These are phyloP conservation scores for Smittia sp. DNA, from an alignment of 2,888 invertebrate genomes.

Conservation along the genomic window DNA sequence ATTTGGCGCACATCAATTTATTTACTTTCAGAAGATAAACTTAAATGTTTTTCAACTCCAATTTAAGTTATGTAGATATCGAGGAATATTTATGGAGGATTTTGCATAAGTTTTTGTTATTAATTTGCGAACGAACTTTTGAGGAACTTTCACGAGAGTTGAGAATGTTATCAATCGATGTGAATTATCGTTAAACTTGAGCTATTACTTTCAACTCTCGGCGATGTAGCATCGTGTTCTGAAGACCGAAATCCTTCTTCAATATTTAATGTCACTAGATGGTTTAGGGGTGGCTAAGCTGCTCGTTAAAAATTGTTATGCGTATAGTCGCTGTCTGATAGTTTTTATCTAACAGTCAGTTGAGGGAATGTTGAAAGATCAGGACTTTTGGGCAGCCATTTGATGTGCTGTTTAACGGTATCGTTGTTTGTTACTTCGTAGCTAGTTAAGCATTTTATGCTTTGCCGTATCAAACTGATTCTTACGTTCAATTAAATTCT, in stretches of 20 bases:
- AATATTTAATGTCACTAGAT: neutral
- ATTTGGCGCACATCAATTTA: conserved; percentile 8
- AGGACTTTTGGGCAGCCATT: no score
- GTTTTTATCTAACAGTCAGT: no score
- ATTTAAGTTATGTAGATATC: conserved; percentile 22
- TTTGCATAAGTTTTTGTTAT: conserved; percentile 16
- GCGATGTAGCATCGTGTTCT: neutral
- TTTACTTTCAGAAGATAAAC: conserved; percentile 19
- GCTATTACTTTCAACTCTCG: neutral
- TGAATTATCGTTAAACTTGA: conserved; percentile 1
- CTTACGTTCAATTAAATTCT: no score
- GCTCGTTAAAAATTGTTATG: no score
- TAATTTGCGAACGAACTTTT: conserved; percentile 19
- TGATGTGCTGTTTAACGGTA: no score
- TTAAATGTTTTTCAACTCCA: conserved; percentile 15
- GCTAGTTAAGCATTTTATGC: no score
- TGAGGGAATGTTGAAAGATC: no score
- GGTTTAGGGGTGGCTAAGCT: no score
- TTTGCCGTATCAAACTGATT: no score
- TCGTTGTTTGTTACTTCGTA: no score
- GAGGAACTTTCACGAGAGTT: conserved; percentile 7
- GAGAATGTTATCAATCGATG: neutral
- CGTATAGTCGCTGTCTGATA: no score
- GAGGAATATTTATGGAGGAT: neutral
- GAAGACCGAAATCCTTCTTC: neutral